phyloP scores from a whole-genome alignment of 2,113 vertebrate species.

The Acanthisitta chloris region DNA sequence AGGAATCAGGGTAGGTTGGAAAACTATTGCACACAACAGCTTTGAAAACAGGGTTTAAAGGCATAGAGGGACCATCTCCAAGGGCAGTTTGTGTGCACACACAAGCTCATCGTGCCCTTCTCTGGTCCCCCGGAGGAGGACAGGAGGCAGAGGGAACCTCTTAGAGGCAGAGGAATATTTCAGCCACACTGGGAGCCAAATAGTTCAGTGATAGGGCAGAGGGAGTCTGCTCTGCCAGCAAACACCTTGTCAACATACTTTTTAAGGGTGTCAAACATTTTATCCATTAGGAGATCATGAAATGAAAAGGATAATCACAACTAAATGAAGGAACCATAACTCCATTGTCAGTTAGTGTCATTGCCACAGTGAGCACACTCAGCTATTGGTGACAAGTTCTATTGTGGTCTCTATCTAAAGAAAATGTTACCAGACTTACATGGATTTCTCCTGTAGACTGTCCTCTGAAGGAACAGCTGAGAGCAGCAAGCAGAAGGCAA shows the following conservation, averaged over 20 bases:
- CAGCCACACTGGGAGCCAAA: neutral
- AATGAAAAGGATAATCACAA: neutral
- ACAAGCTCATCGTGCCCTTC: neutral
- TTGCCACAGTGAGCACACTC: neutral
- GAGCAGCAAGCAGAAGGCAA: neutral
- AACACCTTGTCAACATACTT: accelerated
- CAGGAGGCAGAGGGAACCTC: too few species aligned
- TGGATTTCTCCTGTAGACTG: neutral
- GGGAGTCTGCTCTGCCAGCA: neutral
- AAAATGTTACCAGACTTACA: neutral
- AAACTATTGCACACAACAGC: neutral
- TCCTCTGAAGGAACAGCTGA: neutral
- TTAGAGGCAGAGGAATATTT: neutral
- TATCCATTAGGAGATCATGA: neutral
- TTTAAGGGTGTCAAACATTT: neutral
- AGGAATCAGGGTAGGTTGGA: neutral
- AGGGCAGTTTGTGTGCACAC: neutral
- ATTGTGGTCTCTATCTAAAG: neutral
- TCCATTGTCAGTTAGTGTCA: neutral
- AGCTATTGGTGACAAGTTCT: neutral
- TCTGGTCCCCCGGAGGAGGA: accelerated
- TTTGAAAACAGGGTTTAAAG: neutral
- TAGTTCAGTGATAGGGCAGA: neutral
- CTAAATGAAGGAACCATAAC: neutral
- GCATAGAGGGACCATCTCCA: neutral